Evolutionary conservation across 2,113 vertebrate genomes (phyloP).

Genomic region (Tenebrosternarchus preto): DNA sequence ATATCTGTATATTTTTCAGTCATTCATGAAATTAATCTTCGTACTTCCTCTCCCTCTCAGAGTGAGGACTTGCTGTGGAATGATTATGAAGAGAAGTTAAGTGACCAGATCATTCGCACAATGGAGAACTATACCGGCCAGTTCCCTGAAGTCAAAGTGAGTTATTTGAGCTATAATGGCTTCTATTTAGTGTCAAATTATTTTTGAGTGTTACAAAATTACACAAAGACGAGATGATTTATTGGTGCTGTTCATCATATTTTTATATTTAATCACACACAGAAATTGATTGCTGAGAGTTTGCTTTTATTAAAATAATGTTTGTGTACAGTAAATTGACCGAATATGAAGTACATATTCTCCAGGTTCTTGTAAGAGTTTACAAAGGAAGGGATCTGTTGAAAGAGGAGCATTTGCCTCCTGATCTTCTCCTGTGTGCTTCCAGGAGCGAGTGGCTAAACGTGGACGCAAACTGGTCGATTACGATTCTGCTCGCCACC

Average conservation of each 20-base stretch:
- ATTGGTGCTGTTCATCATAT: too few species aligned
- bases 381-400: too few species aligned
- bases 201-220: too few species aligned
- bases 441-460: slow-evolving; percentile 88
- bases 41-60: slow-evolving; percentile 62
- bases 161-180: neutral
- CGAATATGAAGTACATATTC: too few species aligned
- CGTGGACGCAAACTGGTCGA: slow-evolving; percentile 92
- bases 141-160: slow-evolving; percentile 89
- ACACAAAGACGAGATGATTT: too few species aligned
- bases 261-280: too few species aligned
- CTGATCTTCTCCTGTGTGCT: neutral
- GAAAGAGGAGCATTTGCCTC: neutral
- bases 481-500: slow-evolving; percentile 91
- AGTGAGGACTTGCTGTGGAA: slow-evolving; percentile 94
- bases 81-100: slow-evolving; percentile 90
- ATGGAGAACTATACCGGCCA: slow-evolving; percentile 93
- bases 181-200: too few species aligned
- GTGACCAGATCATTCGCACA: slow-evolving; percentile 84
- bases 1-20: neutral
- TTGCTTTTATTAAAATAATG: too few species aligned
- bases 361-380: too few species aligned
- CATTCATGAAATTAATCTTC: neutral
- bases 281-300: too few species aligned
- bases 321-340: too few species aligned